A percentile compares a stretch with the other conserved stretches of the same genome.
Evolutionary conservation across 2,113 vertebrate genomes (phyloP).

Genomic region (Zosterops japonicus): DNA sequence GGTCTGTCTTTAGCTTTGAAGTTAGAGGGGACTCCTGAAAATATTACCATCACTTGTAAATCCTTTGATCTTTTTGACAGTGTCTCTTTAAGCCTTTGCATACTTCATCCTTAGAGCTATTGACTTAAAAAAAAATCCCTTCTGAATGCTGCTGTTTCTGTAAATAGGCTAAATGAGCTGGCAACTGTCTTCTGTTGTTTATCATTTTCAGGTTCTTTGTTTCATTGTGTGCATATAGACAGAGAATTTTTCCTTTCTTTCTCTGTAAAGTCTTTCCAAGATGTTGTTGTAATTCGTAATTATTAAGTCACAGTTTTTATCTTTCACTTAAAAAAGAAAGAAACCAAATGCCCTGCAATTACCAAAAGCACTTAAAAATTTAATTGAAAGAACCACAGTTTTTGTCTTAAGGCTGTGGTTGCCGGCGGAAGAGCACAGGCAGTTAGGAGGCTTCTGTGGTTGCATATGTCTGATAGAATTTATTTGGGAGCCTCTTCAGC

Average conservation of each 20-base stretch:
- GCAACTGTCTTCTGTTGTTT: conserved; percentile 30
- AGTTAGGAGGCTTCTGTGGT: conserved; percentile 1
- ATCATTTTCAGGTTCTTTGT: neutral
- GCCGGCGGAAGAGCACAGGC: neutral
- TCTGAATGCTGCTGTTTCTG: conserved; percentile 27
- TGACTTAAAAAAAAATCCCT: conserved; percentile 42
- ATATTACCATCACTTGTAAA: neutral
- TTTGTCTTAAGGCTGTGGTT: neutral
- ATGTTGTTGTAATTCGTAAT: neutral
- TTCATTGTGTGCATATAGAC: neutral
- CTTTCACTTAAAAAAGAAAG: neutral
- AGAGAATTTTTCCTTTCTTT: neutral
- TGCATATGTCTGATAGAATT: conserved; percentile 18
- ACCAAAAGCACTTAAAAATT: neutral
- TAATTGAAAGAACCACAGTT: neutral
- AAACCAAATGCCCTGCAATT: neutral
- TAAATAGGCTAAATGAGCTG: conserved; percentile 50
- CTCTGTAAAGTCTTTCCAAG: neutral
- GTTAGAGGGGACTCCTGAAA: conserved; percentile 26
- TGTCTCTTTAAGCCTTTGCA: conserved; percentile 42
- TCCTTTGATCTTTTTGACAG: conserved; percentile 41
- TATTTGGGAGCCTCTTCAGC: conserved; percentile 14
- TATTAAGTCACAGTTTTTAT: neutral
- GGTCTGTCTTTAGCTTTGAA: conserved; percentile 21
- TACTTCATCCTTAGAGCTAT: conserved; percentile 26